phyloP scores from a whole-genome alignment of 2,113 vertebrate genomes.

The Edolisoma coerulescens region DNA sequence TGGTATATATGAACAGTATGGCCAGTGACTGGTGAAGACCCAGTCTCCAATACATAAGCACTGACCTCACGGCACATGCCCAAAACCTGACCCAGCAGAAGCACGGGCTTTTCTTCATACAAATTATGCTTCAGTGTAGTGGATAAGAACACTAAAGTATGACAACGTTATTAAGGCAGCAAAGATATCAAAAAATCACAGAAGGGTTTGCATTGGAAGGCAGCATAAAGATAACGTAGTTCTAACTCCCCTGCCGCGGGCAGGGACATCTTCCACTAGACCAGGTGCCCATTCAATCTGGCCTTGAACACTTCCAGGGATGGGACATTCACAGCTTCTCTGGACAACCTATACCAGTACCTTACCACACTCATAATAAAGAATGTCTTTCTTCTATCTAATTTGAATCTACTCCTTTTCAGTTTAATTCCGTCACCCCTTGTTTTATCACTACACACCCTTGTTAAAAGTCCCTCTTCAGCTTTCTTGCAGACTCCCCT shows the following conservation, averaged over 20 bases:
- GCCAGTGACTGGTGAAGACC: background rate
- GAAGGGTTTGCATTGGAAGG: background rate
- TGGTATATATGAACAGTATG: accelerated
- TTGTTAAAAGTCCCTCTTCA: background rate
- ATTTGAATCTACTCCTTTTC: background rate
- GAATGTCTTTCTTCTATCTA: background rate
- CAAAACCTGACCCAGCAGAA: background rate
- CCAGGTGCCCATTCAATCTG: no score
- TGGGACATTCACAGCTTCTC: background rate
- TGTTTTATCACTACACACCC: background rate
- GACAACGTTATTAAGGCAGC: background rate
- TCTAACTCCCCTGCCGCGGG: background rate
- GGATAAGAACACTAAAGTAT: background rate
- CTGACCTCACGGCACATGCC: accelerated
- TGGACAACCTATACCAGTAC: background rate
- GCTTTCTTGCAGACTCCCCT: background rate
- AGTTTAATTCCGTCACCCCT: background rate
- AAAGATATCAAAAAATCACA: background rate
- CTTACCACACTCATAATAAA: background rate
- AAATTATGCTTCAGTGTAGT: background rate
- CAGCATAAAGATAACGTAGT: background rate
- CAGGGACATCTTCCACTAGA: background rate
- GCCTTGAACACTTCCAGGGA: background rate
- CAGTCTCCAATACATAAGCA: background rate
- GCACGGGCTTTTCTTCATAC: background rate